Evolutionary conservation across 2,113 vertebrate genomes (phyloP), one percentile per base, ranked within the genome.

Genomic region (Antechinus stuartii): DNA sequence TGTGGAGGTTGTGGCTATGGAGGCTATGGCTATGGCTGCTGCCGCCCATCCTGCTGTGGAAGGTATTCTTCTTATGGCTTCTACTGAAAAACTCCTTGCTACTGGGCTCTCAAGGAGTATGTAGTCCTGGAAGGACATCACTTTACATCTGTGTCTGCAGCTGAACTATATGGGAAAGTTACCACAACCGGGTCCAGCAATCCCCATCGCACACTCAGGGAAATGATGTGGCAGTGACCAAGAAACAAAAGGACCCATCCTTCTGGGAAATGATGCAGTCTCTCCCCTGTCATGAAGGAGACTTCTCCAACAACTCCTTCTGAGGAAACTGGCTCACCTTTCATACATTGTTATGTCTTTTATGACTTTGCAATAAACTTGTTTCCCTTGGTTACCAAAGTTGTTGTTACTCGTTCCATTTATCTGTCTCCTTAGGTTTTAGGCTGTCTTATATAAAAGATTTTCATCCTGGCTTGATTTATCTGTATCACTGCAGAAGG

Each of bases 181-280:
- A 19, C 12, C 35, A 76, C 35, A 61, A 61, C 57, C 12, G 11
- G 27, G 27, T 2, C 27, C 1, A 22, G 68, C 35, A n/a, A n/a
- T 42, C 35, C 12, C 35, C 1, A 42, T n/a, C 35, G 14, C 9
- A 8, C 68, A 76, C 14, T 42, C 14, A 42, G 61, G 68, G 35
- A 1, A n/a, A 1, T 0, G 6, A 22, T 22, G 16, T n/a, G 35
- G 1, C 16, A n/a, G 14, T 14, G 35, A 76, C 35, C 6, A 8
- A n/a, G 68, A 6, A n/a, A 1, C 35, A 76, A 35, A 16, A 35
- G 35, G 35, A n/a, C 35, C 35, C 6, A 2, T 22, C 6, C 61
- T 76, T n/a, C 68, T 76, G 68, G 6, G 35, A 76, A n/a, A 19
- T 76, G 14, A n/a, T 76, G 4, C 16, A 76, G 35, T 19, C n/a